phyloP scores from a whole-genome alignment of 2,888 invertebrate species.

The Cryptus viduatorius region DNA sequence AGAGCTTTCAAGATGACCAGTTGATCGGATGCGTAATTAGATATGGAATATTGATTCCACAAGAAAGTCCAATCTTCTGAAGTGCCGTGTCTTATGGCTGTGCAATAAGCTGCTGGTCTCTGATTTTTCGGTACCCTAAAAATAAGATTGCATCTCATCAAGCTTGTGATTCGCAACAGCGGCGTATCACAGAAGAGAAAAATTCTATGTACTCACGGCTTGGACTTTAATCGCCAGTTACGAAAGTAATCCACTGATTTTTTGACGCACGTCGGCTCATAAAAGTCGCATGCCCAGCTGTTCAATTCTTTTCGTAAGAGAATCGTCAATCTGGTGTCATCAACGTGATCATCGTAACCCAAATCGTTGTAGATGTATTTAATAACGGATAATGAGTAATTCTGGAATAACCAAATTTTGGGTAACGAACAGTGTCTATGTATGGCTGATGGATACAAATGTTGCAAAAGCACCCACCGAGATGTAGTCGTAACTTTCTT shows the following conservation, averaged over 20 bases:
- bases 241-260: conserved; percentile 84
- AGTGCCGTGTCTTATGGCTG: conserved; percentile 88
- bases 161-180: too few species aligned
- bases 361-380: conserved; percentile 85
- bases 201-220: conserved; percentile 56
- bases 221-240: conserved; percentile 79
- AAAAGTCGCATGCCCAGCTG: conserved; percentile 87
- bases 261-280: conserved; percentile 86
- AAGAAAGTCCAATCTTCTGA: conserved; percentile 90
- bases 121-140: conserved; percentile 89
- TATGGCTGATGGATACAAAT: background rate
- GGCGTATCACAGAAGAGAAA: too few species aligned
- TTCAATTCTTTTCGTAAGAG: conserved; percentile 87
- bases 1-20: conserved; percentile 87
- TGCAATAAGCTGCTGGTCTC: conserved; percentile 88
- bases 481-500: conserved; percentile 70
- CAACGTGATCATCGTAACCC: conserved; percentile 85
- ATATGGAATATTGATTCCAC: conserved; percentile 87
- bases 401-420: conserved; percentile 65
- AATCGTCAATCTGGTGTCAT: conserved; percentile 86
- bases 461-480: conserved; percentile 59
- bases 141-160: background rate
- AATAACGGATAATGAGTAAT: conserved; percentile 80
- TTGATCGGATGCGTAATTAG: conserved; percentile 88
- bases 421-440: conserved; percentile 1